Percentiles rank a stretch among this genome's conserved stretches.
phyloP scores from a whole-genome alignment of 2,113 vertebrate species.

The Lethenteron reissneri region DNA sequence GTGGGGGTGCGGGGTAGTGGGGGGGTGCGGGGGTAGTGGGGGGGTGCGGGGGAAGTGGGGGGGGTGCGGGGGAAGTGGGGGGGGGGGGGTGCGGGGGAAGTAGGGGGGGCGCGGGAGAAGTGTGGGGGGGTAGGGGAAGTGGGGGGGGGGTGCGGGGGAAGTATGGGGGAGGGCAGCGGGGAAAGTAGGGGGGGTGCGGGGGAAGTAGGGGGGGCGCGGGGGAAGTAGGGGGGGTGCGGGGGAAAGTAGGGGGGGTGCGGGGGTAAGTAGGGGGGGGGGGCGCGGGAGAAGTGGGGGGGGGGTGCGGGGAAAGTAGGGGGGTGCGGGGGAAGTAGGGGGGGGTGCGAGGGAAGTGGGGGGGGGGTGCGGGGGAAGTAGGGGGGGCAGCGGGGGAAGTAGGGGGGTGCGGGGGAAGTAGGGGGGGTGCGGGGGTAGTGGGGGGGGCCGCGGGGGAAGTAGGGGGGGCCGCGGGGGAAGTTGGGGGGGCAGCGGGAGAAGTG shows the following conservation, averaged over 20 bases:
- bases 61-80: not conserved
- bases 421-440: not conserved
- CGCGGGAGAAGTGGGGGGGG: not conserved
- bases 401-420: not conserved
- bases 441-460: fast-evolving
- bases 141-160: constrained; percentile 8
- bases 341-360: not conserved
- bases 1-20: not conserved
- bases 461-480: too few species aligned
- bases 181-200: too few species aligned
- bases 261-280: too few species aligned
- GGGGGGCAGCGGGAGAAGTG: too few species aligned
- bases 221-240: not conserved
- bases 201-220: not conserved
- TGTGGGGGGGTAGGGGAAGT: too few species aligned
- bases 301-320: too few species aligned
- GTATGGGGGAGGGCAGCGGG: too few species aligned
- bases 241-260: fast-evolving
- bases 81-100: not conserved
- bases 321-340: constrained; percentile 6
- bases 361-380: not conserved
- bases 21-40: too few species aligned
- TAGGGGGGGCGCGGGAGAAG: too few species aligned
- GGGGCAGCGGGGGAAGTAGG: too few species aligned
- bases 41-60: not conserved